phyloP scores from a whole-genome alignment of 2,113 vertebrate genomes.

The Syrmaticus mikado region DNA sequence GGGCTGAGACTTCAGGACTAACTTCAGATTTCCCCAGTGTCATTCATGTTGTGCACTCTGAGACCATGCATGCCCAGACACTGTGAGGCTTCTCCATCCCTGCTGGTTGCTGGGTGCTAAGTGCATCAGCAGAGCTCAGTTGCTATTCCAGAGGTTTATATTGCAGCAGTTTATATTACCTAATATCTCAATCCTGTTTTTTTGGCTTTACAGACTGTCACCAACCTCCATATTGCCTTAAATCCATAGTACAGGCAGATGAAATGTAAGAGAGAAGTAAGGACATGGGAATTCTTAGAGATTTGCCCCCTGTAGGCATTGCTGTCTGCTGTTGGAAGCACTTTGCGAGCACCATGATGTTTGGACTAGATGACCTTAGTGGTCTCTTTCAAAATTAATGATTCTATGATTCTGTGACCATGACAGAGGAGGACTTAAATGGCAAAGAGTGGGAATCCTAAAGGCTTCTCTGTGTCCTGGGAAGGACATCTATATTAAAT shows the following conservation, averaged over 20 bases:
- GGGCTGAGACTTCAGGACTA: neutral
- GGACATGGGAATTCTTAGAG: neutral
- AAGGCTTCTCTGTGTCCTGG: neutral
- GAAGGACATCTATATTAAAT: neutral
- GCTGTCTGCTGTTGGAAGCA: neutral
- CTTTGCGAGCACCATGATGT: accelerated
- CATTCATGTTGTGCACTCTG: neutral
- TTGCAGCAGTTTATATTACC: neutral
- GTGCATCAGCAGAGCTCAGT: neutral
- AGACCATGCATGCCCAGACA: neutral
- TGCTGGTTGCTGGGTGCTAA: neutral
- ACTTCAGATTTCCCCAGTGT: neutral
- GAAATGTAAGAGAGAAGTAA: neutral
- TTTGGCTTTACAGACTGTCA: neutral
- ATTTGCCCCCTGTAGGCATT: neutral
- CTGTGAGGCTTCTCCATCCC: accelerated
- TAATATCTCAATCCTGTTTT: neutral
- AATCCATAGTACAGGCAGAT: neutral
- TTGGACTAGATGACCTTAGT: too few species aligned
- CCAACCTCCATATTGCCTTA: accelerated
- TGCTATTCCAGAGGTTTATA: neutral
- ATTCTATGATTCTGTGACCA: accelerated
- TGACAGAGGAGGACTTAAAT: neutral
- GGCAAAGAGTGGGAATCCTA: neutral
- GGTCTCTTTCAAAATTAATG: too few species aligned